Base-by-base conservation (phyloP, 2,888 invertebrate genomes). In the Ernsta delagoae region DNA sequence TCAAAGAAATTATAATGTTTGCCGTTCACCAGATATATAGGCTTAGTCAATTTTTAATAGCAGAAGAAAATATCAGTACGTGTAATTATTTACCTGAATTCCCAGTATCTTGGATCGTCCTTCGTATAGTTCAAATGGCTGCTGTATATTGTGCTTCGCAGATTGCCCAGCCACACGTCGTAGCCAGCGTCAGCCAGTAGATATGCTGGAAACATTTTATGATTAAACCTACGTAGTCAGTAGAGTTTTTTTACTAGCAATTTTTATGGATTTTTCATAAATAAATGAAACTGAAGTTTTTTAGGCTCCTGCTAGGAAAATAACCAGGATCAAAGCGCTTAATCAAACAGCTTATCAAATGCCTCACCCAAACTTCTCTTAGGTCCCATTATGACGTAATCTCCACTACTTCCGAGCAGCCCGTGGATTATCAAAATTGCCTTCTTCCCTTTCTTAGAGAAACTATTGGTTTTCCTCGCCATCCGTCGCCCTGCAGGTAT, bases 371-470 rank as follows among this genome's bases (percentile, higher is more conserved):
- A 83, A 75, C 96, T 95, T 75, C 95, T 94, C 67, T 94, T 91
- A 0, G 95, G 96, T 0, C 95, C 95, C 92, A 96, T 96, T 70
- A 96, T 92, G 5, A 97, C 87, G 93, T 96, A 97, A 79, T 96
- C 95, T 0, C 95, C 94, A 5, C 96, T 95, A 75, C 95, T 95
- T 2, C 95, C 95, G 4, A 95, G 76, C 0, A 97, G 81, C 0
- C 97, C 95, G 72, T 95, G 95, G 70, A 94, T 86, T 5, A 95
- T 73, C 6, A 95, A 80, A 3, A 95, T 87, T 0, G 88, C 85
- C 68, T 81, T 86, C 79, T 90, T 89, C 53, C 86, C 89, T 74
- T 88, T 89, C 74, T 87, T 89, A 9, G 80, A 79, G 2, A 71
- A 75, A 0, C 76, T 77, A 1, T 78, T 76, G 0, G 72, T 80